These are phyloP conservation scores for Megastigmus dorsalis DNA, from an alignment of 2,888 invertebrate species.

Conservation along the genomic window DNA sequence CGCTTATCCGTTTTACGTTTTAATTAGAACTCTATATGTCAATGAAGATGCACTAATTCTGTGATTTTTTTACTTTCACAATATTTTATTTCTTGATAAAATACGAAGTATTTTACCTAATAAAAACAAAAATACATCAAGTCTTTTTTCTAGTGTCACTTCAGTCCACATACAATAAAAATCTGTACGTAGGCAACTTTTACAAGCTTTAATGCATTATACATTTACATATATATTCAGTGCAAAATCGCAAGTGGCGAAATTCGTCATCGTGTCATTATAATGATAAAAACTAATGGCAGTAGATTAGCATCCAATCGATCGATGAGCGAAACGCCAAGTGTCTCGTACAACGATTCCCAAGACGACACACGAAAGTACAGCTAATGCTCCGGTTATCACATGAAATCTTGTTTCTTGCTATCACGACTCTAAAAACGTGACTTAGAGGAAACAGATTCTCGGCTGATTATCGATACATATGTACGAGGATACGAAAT, in stretches of 20 bases:
- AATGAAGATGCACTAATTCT: background rate
- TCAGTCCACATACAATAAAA: slow-evolving; percentile 19
- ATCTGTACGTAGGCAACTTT: slow-evolving; percentile 29
- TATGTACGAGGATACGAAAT: slow-evolving; percentile 26
- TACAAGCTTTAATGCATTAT: slow-evolving; percentile 34
- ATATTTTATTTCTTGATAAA: background rate
- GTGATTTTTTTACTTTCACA: slow-evolving; percentile 41
- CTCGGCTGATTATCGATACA: slow-evolving; percentile 46
- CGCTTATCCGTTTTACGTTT: background rate
- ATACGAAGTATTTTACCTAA: slow-evolving; percentile 12
- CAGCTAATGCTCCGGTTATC: slow-evolving; percentile 53
- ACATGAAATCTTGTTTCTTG: slow-evolving; percentile 53
- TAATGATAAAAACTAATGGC: slow-evolving; percentile 54
- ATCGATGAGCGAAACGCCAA: slow-evolving; percentile 29
- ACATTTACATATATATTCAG: slow-evolving; percentile 10
- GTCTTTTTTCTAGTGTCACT: slow-evolving; percentile 30
- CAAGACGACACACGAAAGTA: slow-evolving; percentile 44
- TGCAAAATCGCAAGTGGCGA: slow-evolving; percentile 33
- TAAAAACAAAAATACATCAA: slow-evolving; percentile 26
- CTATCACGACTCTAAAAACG: slow-evolving; percentile 50
- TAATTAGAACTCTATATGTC: background rate
- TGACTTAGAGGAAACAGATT: slow-evolving; percentile 49
- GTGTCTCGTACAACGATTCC: slow-evolving; percentile 56
- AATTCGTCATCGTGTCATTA: slow-evolving; percentile 32
- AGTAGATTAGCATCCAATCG: slow-evolving; percentile 51